A percentile compares a stretch with the other conserved stretches of the same genome.
Evolutionary conservation across 2,888 invertebrate species (phyloP).

Genomic region (Dryadula phaetusa): DNA sequence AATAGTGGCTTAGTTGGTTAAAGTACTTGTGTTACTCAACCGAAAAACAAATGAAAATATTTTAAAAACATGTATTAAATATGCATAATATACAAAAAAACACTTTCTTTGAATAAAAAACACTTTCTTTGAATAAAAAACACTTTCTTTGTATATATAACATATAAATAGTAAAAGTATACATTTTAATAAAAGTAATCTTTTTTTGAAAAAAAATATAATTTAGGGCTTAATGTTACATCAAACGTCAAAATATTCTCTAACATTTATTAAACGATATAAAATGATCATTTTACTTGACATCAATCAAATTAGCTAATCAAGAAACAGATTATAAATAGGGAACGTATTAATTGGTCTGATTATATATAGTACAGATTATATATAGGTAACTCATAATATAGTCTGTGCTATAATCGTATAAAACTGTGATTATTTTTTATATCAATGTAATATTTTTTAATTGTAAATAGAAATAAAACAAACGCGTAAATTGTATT

Average conservation of each 20-base stretch:
- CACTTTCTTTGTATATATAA: too few relatives aligned
- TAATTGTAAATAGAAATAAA: not conserved
- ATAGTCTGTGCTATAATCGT: not conserved
- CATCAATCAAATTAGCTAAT: too few relatives aligned
- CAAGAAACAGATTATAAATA: not conserved
- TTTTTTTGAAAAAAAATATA: too few relatives aligned
- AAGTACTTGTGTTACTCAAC: not conserved
- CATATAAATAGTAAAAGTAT: too few relatives aligned
- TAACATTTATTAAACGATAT: too few relatives aligned
- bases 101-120: too few relatives aligned
- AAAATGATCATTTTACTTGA: too few relatives aligned
- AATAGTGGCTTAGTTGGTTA: not conserved
- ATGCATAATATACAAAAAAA: not conserved
- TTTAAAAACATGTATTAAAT: not conserved
- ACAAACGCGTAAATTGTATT: slow-evolving; percentile 4
- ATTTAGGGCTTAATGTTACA: too few relatives aligned
- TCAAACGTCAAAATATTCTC: too few relatives aligned
- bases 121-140: too few relatives aligned
- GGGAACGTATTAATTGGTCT: not conserved
- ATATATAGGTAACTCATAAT: not conserved
- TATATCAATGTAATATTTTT: not conserved
- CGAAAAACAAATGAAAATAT: not conserved
- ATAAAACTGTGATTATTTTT: not conserved
- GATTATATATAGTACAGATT: not conserved
- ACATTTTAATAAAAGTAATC: too few relatives aligned